A percentile compares a stretch with the other conserved stretches of the same genome.
These are phyloP conservation scores for Anodontia alba DNA, from an alignment of 2,888 invertebrate genomes.

Conservation along the genomic window DNA sequence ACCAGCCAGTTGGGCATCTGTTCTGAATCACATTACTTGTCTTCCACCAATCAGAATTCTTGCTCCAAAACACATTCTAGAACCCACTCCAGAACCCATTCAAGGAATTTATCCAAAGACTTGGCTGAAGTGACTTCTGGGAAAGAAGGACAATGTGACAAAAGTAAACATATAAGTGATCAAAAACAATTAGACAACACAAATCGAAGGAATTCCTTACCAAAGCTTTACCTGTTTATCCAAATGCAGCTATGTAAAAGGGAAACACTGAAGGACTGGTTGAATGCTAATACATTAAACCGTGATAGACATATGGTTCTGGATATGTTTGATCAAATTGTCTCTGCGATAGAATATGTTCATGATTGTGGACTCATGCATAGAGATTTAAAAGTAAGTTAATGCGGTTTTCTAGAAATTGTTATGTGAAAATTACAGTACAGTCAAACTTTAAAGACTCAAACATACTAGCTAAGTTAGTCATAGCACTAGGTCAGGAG, in stretches of 20 bases:
- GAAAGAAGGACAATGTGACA: constrained; percentile 30
- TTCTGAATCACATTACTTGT: neutral
- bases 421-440: no score
- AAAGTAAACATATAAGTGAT: neutral
- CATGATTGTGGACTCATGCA: constrained; percentile 97
- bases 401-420: no score
- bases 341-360: constrained; percentile 97
- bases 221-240: constrained; percentile 93
- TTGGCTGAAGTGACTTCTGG: constrained; percentile 39
- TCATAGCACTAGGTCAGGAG: no score
- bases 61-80: constrained; percentile 23
- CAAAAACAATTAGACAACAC: neutral
- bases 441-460: no score
- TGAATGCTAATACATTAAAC: constrained; percentile 85
- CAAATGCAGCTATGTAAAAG: constrained; percentile 98
- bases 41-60: constrained; percentile 18
- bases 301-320: constrained; percentile 75
- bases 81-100: constrained; percentile 32
- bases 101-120: constrained; percentile 34
- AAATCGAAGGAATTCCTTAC: constrained; percentile 9
- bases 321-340: constrained; percentile 89
- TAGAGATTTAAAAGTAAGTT: constrained; percentile 91
- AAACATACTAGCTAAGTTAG: no score
- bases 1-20: constrained; percentile 21
- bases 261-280: constrained; percentile 96